Evolutionary conservation across 2,797 vertebrate genomes (phyloP), one percentile per base, ranked within the genome.

Genomic region (Thunnus albacares): DNA sequence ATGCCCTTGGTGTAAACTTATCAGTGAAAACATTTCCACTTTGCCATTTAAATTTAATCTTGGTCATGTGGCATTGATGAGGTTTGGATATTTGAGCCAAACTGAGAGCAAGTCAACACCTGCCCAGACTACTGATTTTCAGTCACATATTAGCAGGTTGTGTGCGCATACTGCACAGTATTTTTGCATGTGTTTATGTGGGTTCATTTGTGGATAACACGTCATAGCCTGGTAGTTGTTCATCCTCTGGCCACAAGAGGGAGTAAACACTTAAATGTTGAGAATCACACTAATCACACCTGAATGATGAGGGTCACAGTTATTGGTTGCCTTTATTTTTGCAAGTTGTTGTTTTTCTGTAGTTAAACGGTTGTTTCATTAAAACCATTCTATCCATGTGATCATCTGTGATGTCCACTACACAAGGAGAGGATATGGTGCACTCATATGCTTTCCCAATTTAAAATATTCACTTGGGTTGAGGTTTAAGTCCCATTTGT

Each of bases 241-340:
- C 20, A 52, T 0, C 3, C 0, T 71, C 18, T 75, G 81, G 26
- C 88, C 92, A 91, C 86, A 56, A 91, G 90, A 88, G 83, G 89
- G 82, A 17, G 64, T 45, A 79, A 68, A 77, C 18, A 71, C 45
- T 45, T 6, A 66, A 49, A 55, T 52, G 17, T 14, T 49, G 3
- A 38, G 45, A 41, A 30, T 30, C 1, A 53, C 47, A 49, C 47
- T 18, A 49, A 52, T 47, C 20, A 14, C 10, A 49, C 4, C 28
- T 58, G 12, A 47, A 24, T 51, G 9, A 60, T 41, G 18, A 60
- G 26, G 5, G 49, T 33, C 12, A 60, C 10, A 67, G 22, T 38
- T 52, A 26, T 33, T 78, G 26, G 18, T 74, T 73, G 0, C n/a
- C 5, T 71, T 45, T 10, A 14, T 3, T 24, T 45, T 65, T 65